Base-by-base conservation (phyloP, 2,888 invertebrate genomes). In the Rhamphomyia laevipes region DNA sequence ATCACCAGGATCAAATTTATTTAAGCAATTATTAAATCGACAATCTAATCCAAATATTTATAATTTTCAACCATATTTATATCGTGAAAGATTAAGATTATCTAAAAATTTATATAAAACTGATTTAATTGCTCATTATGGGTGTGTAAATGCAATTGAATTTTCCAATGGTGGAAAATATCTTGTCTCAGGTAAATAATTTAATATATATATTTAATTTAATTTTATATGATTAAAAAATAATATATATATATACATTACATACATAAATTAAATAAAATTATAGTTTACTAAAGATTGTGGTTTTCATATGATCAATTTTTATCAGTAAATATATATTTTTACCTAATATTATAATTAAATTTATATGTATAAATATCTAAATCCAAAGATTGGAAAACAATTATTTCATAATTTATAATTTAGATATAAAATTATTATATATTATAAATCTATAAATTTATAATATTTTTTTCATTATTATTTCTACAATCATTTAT, bases 91-190 rank as follows among this genome's bases (percentile, higher is more conserved):
- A 53, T 73, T 86, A 53, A 73, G 74, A 49, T 74, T 74, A 51
- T 85, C 86, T 9, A 80, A 79, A 65, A 86, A 83, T 73, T 76
- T 93, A 40, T 91, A 81, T 70, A 80, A 84, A 59, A 85, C 85
- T 62, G 88, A 94, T 73, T 77, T 94, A 50, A 75, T 82, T 57
- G 86, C 88, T 56, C 94, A 94, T 76, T 94, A 82, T 76, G 94
- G 94, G 63, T 95, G 94, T 77, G 91, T 95, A 50, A 95, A 95
- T 76, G 93, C 94, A 54, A 86, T 94, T 60, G 94, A 94, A 73
- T 95, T 94, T 75, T 92, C 91, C 46, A 77, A 80, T 58, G 84
- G 89, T 73, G 92, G 92, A 59, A 83, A 87, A 71, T 80, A 82
- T 60, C 78, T 95, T 54, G 81, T 86, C 59, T 94, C 94, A 66